Conservation (phyloP, 2,888 invertebrate genomes). For the Priocnemis perturbator region DNA sequence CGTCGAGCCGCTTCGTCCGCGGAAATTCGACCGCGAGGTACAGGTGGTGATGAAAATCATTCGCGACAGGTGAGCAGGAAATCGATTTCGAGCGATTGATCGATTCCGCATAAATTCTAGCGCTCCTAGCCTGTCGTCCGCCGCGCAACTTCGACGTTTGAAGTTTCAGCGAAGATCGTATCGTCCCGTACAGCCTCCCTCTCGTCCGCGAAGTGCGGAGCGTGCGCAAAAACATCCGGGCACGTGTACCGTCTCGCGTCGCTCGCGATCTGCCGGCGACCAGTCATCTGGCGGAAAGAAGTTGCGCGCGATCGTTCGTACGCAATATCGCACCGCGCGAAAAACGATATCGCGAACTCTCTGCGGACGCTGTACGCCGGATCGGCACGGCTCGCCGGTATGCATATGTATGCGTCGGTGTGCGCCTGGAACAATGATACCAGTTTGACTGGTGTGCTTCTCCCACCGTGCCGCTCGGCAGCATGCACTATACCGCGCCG, state of each 20-base stretch:
- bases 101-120: too few relatives aligned
- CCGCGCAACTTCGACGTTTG: too few relatives aligned
- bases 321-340: neutral
- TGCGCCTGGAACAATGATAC: slow-evolving; percentile 66
- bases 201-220: too few relatives aligned
- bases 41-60: slow-evolving; percentile 8
- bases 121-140: too few relatives aligned
- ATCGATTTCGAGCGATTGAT: too few relatives aligned
- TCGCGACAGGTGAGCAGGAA: neutral
- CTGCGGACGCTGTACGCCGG: slow-evolving; percentile 28
- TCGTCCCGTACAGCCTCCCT: too few relatives aligned
- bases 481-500: slow-evolving; percentile 28
- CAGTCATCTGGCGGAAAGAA: neutral
- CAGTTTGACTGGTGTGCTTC: slow-evolving; percentile 69
- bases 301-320: neutral
- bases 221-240: too few relatives aligned
- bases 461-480: slow-evolving; percentile 43
- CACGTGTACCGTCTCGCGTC: too few relatives aligned
- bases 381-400: slow-evolving; percentile 19
- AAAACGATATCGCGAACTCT: slow-evolving; percentile 27
- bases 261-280: too few relatives aligned
- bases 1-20: slow-evolving; percentile 15
- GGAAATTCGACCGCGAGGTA: slow-evolving; percentile 14
- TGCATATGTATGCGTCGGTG: slow-evolving; percentile 34
- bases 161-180: too few relatives aligned